Evolutionary conservation across 1,140 invertebrate genomes (phyloP).

Genomic region (Zaprionus taronus): DNA sequence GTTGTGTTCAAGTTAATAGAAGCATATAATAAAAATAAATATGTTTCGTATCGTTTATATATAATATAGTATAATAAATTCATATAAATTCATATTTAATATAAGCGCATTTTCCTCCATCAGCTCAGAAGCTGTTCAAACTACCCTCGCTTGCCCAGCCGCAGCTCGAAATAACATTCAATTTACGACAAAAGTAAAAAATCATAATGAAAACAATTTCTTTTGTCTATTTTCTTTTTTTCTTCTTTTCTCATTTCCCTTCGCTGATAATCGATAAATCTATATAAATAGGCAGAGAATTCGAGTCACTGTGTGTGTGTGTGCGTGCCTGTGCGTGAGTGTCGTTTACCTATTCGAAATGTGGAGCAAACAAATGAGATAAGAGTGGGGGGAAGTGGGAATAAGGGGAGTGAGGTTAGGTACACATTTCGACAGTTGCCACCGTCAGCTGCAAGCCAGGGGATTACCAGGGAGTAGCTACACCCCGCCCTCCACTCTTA

Average conservation of each 20-base stretch:
- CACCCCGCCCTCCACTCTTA: not conserved
- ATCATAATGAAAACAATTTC: slow-evolving; percentile 61
- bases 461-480: slow-evolving; percentile 45
- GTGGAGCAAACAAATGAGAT: slow-evolving; percentile 55
- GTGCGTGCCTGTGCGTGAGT: not conserved
- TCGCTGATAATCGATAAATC: slow-evolving; percentile 76
- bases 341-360: slow-evolving; percentile 1
- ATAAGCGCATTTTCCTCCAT: not conserved
- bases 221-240: slow-evolving; percentile 47
- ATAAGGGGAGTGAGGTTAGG: slow-evolving; percentile 15
- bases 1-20: not conserved
- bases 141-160: slow-evolving; percentile 29
- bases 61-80: no score
- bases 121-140: not conserved
- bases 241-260: slow-evolving; percentile 35
- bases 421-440: slow-evolving; percentile 65
- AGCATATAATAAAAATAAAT: not conserved
- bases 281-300: slow-evolving; percentile 24
- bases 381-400: not conserved
- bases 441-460: slow-evolving; percentile 35
- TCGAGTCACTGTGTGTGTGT: not conserved
- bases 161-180: slow-evolving; percentile 17
- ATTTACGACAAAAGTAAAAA: slow-evolving; percentile 34
- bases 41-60: no score
- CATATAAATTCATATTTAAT: not conserved